Evolutionary conservation across 2,113 vertebrate genomes (phyloP).

Genomic region (Antidorcas marsupialis): DNA sequence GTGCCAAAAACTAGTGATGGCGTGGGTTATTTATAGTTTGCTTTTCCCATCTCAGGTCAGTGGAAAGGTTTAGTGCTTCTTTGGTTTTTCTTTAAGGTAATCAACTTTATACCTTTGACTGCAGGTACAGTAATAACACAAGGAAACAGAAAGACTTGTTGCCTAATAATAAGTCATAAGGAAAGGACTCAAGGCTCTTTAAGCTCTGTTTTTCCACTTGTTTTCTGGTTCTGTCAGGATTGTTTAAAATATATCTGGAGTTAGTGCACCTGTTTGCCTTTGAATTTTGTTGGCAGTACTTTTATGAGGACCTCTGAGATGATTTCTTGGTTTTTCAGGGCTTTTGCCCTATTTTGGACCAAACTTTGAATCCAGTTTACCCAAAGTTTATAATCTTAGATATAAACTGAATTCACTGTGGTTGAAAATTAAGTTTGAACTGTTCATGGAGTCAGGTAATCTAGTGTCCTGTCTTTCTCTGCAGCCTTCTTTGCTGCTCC

Average conservation of each 20-base stretch:
- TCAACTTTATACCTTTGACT: background rate
- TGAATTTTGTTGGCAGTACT: background rate
- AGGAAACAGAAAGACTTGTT: background rate
- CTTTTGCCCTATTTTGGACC: background rate
- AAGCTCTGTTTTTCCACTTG: background rate
- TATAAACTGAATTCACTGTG: background rate
- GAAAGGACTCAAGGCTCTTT: background rate
- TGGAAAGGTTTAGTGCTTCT: background rate
- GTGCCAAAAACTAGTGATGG: background rate
- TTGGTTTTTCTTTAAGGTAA: background rate
- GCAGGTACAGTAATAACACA: background rate
- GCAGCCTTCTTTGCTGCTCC: background rate
- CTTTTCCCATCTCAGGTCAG: background rate
- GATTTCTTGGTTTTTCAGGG: background rate
- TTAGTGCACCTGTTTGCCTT: background rate
- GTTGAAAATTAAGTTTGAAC: background rate
- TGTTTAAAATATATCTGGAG: background rate
- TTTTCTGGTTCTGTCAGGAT: background rate
- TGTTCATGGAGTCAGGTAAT: background rate
- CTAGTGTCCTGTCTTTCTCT: background rate
- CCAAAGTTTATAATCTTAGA: background rate
- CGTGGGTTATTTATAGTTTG: background rate
- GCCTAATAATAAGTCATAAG: background rate
- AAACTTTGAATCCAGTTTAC: background rate
- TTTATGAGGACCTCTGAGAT: background rate